These are phyloP conservation scores for Cyanoderma ruficeps DNA, from an alignment of 2,113 vertebrate species.

Conservation along the genomic window DNA sequence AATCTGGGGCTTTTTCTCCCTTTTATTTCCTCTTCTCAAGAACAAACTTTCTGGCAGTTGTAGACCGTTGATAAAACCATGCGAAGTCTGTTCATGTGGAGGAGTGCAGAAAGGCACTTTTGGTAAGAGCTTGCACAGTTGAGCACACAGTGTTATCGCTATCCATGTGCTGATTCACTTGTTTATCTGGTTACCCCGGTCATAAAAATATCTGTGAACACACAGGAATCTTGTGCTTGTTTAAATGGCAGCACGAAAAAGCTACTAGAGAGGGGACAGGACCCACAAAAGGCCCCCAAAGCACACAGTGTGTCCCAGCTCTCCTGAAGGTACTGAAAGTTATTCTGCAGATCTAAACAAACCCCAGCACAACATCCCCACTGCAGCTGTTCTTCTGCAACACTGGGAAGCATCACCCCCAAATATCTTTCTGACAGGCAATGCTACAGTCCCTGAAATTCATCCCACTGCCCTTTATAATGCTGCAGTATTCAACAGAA, in stretches of 20 bases:
- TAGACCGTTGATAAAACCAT: background rate
- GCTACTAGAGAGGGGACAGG: background rate
- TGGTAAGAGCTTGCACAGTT: background rate
- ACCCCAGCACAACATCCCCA: background rate
- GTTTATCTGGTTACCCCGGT: background rate
- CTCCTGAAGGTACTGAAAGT: background rate
- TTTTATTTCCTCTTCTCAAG: background rate
- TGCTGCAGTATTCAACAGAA: background rate
- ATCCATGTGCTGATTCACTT: background rate
- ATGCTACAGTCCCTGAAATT: fast-evolving
- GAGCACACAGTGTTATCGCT: background rate
- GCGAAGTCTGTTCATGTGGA: background rate
- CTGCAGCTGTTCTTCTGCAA: background rate
- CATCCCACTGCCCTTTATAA: background rate
- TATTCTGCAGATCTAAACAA: background rate
- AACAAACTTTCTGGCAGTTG: background rate
- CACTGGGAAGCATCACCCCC: background rate
- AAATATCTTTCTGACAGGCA: background rate
- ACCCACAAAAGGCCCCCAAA: background rate
- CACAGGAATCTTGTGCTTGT: background rate
- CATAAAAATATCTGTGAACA: background rate
- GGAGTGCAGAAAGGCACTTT: background rate
- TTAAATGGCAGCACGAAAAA: background rate
- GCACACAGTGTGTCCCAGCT: background rate
- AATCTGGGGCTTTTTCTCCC: background rate